A percentile compares a stretch with the other conserved stretches of the same genome.
Conservation (phyloP, 1,140 invertebrate species). For the Drosophila trapezifrons region DNA sequence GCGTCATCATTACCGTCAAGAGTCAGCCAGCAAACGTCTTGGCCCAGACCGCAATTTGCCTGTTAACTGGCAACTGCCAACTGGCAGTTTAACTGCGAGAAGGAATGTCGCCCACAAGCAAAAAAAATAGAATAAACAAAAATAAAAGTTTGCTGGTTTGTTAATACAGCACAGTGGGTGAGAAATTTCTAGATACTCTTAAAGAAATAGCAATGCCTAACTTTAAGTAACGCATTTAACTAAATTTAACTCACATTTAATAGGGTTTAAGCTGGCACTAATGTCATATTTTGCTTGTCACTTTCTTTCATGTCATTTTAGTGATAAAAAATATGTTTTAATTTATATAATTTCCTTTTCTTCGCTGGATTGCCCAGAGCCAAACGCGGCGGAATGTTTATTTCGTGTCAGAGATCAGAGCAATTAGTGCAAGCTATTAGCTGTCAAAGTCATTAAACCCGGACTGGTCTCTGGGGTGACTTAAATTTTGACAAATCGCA, state of each 20-base stretch:
- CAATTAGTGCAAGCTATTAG: constrained; percentile 60
- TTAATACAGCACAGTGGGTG: not conserved
- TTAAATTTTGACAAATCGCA: constrained; percentile 57
- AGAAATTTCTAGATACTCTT: not conserved
- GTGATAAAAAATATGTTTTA: constrained; percentile 19
- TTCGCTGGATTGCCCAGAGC: constrained; percentile 4
- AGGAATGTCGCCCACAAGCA: constrained; percentile 45
- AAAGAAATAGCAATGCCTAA: not conserved
- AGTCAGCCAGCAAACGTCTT: constrained; percentile 33
- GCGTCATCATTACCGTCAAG: constrained; percentile 59
- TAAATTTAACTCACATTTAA: constrained; percentile 2
- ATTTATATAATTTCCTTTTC: constrained; percentile 28
- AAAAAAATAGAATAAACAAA: constrained; percentile 4
- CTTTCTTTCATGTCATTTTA: constrained; percentile 23
- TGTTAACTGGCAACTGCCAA: constrained; percentile 41
- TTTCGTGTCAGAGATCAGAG: constrained; percentile 51
- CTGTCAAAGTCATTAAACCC: constrained; percentile 49
- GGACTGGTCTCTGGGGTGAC: constrained; percentile 34
- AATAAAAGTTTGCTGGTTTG: constrained; percentile 2
- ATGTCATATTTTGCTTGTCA: constrained; percentile 19
- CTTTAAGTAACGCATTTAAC: not conserved
- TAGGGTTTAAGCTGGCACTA: constrained; percentile 4
- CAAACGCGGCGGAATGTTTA: constrained; percentile 23
- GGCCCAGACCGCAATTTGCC: constrained; percentile 53
- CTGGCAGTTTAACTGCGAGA: constrained; percentile 38